phyloP scores from a whole-genome alignment of 1,140 invertebrate species.

The Saccostrea glomerata region DNA sequence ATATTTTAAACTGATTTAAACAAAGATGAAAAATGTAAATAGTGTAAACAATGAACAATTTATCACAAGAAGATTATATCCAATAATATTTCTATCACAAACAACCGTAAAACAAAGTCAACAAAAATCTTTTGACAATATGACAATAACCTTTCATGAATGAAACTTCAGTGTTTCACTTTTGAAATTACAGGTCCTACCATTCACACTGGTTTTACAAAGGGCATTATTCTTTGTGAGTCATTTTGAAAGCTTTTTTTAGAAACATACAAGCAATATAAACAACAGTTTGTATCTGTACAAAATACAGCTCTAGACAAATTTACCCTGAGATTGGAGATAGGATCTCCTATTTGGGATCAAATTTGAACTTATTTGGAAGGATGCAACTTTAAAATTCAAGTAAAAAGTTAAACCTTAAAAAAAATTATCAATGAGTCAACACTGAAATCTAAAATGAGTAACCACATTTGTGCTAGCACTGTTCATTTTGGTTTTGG shows the following conservation, averaged over 20 bases:
- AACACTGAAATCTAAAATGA: no score
- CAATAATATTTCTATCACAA: conserved; percentile 14
- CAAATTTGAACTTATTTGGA: no score
- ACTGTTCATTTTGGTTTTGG: background rate
- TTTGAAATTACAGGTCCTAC: background rate
- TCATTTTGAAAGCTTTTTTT: background rate
- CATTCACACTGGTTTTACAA: background rate
- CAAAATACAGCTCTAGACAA: background rate
- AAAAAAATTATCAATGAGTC: no score
- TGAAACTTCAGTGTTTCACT: background rate
- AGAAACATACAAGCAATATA: background rate
- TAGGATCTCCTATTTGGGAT: background rate
- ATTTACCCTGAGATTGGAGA: background rate
- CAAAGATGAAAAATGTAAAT: background rate
- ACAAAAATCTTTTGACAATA: background rate
- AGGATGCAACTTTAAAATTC: no score
- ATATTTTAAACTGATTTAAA: background rate
- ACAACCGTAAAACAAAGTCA: conserved; percentile 9
- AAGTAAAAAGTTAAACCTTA: no score
- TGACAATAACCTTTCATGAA: background rate
- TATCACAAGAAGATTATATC: conserved; percentile 9
- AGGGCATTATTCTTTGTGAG: background rate
- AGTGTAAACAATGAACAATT: conserved; percentile 16
- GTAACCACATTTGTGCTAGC: no score
- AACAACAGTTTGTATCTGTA: background rate